These are phyloP conservation scores for Pangasianodon hypophthalmus DNA, from an alignment of 2,113 vertebrate genomes.

Conservation along the genomic window DNA sequence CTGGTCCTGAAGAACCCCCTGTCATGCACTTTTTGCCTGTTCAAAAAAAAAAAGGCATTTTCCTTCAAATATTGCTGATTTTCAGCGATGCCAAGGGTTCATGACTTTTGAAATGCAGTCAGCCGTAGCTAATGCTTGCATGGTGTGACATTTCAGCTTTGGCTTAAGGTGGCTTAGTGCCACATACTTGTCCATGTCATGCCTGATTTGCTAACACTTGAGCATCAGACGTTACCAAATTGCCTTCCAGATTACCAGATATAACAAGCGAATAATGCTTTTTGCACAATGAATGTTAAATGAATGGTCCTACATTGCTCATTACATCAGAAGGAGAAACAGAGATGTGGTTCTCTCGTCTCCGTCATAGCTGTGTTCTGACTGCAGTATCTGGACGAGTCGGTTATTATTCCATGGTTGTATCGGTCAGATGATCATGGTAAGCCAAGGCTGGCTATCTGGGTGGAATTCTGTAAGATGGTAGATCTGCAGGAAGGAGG, in stretches of 20 bases:
- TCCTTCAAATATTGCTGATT: background rate
- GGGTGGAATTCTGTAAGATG: background rate
- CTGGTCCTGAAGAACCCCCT: background rate
- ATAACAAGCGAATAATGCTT: background rate
- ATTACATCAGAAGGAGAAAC: background rate
- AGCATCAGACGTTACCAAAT: background rate
- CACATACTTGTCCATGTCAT: background rate
- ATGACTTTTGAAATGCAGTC: background rate
- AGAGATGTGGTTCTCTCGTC: background rate
- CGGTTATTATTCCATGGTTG: background rate
- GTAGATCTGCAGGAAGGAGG: background rate
- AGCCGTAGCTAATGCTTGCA: background rate
- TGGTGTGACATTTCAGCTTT: background rate
- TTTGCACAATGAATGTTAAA: background rate
- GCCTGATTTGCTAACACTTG: background rate
- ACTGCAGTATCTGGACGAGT: background rate
- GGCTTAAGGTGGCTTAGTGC: background rate
- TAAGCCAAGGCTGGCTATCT: background rate
- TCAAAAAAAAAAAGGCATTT: background rate
- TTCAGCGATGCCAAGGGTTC: background rate
- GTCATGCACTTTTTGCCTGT: background rate
- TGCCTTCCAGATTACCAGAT: background rate
- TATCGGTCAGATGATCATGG: background rate
- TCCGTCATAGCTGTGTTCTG: background rate
- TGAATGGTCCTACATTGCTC: background rate